Conservation (phyloP, 2,888 invertebrate species). For the Alloplasta piceator region DNA sequence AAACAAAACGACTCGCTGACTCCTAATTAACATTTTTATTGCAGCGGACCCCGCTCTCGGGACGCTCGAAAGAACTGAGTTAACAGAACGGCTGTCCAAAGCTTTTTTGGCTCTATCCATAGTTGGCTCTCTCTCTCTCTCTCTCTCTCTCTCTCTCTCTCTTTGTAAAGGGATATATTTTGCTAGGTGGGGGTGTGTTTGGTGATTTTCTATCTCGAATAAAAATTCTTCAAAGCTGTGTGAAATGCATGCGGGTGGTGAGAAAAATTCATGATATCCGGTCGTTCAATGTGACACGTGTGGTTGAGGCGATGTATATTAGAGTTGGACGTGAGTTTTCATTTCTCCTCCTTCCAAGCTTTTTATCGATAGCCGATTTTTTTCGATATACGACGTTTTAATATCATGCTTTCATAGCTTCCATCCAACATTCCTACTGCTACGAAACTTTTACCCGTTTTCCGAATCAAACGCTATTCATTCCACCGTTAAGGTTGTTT, state of each 20-base stretch:
- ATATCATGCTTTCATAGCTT: too few relatives aligned
- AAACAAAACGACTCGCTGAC: conserved; percentile 16
- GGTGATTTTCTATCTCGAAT: conserved; percentile 23
- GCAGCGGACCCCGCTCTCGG: conserved; percentile 29
- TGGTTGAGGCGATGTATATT: not conserved
- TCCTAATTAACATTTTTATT: conserved; percentile 66
- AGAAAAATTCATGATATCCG: conserved; percentile 13
- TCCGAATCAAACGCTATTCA: too few relatives aligned
- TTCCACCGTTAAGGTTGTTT: too few relatives aligned
- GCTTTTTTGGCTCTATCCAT: conserved; percentile 20
- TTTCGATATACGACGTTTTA: too few relatives aligned
- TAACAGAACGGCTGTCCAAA: conserved; percentile 53
- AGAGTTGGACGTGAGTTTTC: not conserved
- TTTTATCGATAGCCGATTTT: too few relatives aligned
- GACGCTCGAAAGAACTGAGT: conserved; percentile 48
- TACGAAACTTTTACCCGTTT: too few relatives aligned
- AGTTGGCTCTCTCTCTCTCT: not conserved
- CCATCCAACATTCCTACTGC: too few relatives aligned
- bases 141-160: not conserved
- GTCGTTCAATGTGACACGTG: not conserved
- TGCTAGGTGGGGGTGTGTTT: not conserved
- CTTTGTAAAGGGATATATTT: not conserved
- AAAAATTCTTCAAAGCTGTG: conserved; percentile 4
- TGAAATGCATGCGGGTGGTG: conserved; percentile 19
- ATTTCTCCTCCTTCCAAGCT: too few relatives aligned